Evolutionary conservation across 2,797 vertebrate genomes (phyloP).

Genomic region (Poecilia velifera): DNA sequence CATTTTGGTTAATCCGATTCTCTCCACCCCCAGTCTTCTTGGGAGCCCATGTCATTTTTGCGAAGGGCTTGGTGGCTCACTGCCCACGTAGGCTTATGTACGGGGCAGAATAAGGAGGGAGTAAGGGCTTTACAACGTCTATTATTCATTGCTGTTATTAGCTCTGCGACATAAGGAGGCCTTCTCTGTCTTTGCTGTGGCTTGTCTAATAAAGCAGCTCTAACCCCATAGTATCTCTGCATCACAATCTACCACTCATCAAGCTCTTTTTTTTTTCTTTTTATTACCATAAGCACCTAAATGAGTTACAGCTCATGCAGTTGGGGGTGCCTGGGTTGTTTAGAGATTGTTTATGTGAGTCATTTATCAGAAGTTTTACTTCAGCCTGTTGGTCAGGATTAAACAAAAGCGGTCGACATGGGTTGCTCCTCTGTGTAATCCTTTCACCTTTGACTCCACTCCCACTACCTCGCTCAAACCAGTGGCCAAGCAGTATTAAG

Average conservation of each 20-base stretch:
- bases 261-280: not conserved
- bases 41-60: conserved; percentile 65
- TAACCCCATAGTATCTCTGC: conserved; percentile 16
- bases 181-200: conserved; percentile 42
- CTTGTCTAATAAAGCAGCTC: conserved; percentile 48
- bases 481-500: not conserved
- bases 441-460: conserved; percentile 60
- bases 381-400: conserved; percentile 37
- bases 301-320: conserved; percentile 2
- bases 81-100: conserved; percentile 58
- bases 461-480: conserved; percentile 14
- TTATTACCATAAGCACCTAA: conserved; percentile 14
- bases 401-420: conserved; percentile 47
- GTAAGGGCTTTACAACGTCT: conserved; percentile 60
- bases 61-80: conserved; percentile 56
- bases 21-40: conserved; percentile 67
- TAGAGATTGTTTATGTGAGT: conserved; percentile 25
- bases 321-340: not conserved
- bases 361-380: conserved; percentile 31
- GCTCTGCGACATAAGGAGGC: conserved; percentile 54
- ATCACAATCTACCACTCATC: conserved; percentile 14
- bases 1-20: conserved; percentile 76
- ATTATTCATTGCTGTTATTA: conserved; percentile 69
- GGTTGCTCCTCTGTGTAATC: conserved; percentile 58
- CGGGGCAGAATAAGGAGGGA: conserved; percentile 57